Percentiles rank a stretch among this genome's conserved stretches.
These are phyloP conservation scores for Tanytarsus gracilentus DNA, from an alignment of 2,888 invertebrate genomes.

Conservation along the genomic window DNA sequence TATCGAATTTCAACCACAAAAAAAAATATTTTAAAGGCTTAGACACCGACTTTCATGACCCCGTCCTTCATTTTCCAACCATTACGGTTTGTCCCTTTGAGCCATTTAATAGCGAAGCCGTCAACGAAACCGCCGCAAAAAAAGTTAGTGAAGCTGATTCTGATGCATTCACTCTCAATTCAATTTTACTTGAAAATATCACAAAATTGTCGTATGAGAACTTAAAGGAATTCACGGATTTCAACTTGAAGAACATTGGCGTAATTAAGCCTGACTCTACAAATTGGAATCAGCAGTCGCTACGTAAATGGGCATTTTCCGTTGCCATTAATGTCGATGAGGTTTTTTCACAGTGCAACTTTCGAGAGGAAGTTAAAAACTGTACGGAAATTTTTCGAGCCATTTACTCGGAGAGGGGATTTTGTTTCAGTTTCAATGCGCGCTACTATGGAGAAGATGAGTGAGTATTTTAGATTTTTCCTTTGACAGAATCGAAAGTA, in stretches of 20 bases:
- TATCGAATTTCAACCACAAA: not conserved
- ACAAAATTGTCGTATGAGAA: constrained; percentile 43
- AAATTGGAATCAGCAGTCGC: constrained; percentile 31
- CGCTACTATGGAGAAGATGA: constrained; percentile 35
- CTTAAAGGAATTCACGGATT: constrained; percentile 32
- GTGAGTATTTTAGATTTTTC: not conserved
- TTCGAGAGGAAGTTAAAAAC: constrained; percentile 55
- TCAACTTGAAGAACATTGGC: constrained; percentile 37
- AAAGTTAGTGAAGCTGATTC: not conserved
- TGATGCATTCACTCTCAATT: not conserved
- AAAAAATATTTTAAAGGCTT: constrained; percentile 47
- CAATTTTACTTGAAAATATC: constrained; percentile 40
- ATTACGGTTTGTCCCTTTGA: constrained; percentile 54
- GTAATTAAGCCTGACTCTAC: constrained; percentile 35
- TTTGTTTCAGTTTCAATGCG: constrained; percentile 61
- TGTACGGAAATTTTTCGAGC: constrained; percentile 59
- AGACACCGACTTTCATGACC: constrained; percentile 72
- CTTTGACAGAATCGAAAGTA: no score
- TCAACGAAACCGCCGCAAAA: not conserved
- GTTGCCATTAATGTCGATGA: constrained; percentile 53
- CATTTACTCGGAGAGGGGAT: constrained; percentile 66
- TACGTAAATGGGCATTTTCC: constrained; percentile 37
- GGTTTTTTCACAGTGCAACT: constrained; percentile 53
- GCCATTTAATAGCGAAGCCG: constrained; percentile 43
- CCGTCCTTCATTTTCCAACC: constrained; percentile 67